These are phyloP conservation scores for Falco concolor DNA, from an alignment of 2,797 vertebrate genomes.

Conservation along the genomic window DNA sequence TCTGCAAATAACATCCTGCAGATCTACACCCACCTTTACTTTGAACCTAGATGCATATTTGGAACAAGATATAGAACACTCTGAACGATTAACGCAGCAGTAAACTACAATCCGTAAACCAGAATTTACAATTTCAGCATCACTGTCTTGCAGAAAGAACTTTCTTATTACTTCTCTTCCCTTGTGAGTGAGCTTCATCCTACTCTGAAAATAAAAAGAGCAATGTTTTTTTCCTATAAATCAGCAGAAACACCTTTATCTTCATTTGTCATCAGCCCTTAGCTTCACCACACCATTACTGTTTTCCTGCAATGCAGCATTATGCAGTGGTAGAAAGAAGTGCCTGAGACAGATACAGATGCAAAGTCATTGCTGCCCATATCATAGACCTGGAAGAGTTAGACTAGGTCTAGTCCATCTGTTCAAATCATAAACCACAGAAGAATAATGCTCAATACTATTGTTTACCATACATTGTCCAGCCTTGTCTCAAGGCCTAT, in stretches of 20 bases:
- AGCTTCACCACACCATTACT: neutral
- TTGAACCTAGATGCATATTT: slow-evolving; percentile 74
- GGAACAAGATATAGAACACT: neutral
- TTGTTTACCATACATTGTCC: slow-evolving; percentile 22
- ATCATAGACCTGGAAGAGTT: neutral
- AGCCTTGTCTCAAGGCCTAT: slow-evolving; percentile 54
- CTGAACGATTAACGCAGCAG: neutral
- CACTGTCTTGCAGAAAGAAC: neutral
- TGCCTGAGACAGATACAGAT: neutral
- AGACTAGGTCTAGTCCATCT: neutral
- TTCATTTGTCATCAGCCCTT: neutral
- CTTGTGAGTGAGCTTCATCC: neutral
- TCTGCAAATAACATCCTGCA: slow-evolving; percentile 79
- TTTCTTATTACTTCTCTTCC: neutral
- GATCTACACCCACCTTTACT: slow-evolving; percentile 81
- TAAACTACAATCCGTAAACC: neutral
- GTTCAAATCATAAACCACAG: neutral
- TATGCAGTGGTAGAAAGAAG: neutral
- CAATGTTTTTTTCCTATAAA: neutral
- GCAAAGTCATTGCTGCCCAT: neutral
- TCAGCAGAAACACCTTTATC: neutral
- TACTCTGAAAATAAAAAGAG: neutral
- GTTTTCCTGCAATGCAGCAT: slow-evolving; percentile 16
- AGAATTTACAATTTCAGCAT: neutral
- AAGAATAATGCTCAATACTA: neutral